Conservation (phyloP, 2,888 invertebrate genomes). For the Charanyca ferruginea region DNA sequence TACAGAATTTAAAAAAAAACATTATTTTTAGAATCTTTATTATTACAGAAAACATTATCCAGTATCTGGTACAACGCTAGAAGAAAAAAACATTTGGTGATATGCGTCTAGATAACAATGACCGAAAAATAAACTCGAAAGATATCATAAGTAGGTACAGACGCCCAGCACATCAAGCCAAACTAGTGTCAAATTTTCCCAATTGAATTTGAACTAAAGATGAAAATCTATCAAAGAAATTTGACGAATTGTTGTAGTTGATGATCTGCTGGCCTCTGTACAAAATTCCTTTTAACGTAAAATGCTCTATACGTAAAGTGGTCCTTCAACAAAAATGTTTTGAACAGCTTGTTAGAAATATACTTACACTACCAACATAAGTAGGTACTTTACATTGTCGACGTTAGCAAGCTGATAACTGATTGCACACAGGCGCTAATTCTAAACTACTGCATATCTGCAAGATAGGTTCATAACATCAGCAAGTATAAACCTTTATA, state of each 20-base stretch:
- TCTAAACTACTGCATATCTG: background rate
- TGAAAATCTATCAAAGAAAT: no score
- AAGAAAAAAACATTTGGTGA: background rate
- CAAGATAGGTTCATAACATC: background rate
- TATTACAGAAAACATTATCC: background rate
- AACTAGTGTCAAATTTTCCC: no score
- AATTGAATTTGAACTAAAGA: no score
- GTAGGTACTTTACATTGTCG: background rate
- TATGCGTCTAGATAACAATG: no score
- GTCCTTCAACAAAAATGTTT: background rate
- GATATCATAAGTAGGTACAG: no score
- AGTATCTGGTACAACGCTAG: slow-evolving; percentile 5
- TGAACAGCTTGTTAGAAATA: background rate
- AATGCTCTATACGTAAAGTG: background rate
- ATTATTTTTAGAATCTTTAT: slow-evolving; percentile 23
- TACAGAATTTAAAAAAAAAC: slow-evolving; percentile 29
- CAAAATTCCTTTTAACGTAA: no score
- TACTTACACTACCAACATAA: background rate
- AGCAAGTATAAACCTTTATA: background rate
- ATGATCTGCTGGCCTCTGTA: no score
- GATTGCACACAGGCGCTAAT: background rate
- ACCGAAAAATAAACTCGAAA: no score
- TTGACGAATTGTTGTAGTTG: no score
- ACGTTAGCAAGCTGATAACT: background rate
- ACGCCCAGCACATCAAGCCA: no score